Conservation (phyloP, 2,113 vertebrate genomes). For the Ginglymostoma cirratum region DNA sequence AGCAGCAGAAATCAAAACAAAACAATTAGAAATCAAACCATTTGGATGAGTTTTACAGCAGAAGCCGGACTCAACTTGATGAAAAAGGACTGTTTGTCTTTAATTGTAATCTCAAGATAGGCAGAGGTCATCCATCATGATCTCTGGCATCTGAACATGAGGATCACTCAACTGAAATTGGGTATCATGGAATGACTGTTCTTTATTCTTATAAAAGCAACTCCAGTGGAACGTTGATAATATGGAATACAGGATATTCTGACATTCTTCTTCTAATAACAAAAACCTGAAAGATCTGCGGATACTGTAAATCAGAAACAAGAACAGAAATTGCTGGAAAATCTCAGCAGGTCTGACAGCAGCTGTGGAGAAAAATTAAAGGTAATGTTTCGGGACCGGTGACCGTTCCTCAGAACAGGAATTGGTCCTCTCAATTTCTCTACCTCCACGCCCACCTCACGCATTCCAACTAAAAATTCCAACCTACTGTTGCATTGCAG, state of each 20-base stretch:
- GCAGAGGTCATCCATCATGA: neutral
- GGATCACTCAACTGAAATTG: neutral
- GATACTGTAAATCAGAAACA: too few species aligned
- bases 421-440: too few species aligned
- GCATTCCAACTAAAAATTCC: too few species aligned
- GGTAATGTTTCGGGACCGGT: too few species aligned
- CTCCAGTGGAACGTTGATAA: neutral
- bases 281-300: too few species aligned
- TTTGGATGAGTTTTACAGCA: neutral
- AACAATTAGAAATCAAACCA: neutral
- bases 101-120: neutral
- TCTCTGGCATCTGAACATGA: neutral
- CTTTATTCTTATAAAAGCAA: neutral
- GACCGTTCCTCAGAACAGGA: too few species aligned
- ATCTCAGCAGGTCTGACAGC: too few species aligned
- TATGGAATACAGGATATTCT: neutral
- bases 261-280: neutral
- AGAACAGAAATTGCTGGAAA: too few species aligned
- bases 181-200: neutral
- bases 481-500: too few species aligned
- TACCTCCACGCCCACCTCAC: too few species aligned
- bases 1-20: neutral
- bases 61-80: neutral
- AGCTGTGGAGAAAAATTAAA: too few species aligned
- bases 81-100: neutral